Conservation (phyloP, 2,797 vertebrate species). For the Lithobates sylvaticus region DNA sequence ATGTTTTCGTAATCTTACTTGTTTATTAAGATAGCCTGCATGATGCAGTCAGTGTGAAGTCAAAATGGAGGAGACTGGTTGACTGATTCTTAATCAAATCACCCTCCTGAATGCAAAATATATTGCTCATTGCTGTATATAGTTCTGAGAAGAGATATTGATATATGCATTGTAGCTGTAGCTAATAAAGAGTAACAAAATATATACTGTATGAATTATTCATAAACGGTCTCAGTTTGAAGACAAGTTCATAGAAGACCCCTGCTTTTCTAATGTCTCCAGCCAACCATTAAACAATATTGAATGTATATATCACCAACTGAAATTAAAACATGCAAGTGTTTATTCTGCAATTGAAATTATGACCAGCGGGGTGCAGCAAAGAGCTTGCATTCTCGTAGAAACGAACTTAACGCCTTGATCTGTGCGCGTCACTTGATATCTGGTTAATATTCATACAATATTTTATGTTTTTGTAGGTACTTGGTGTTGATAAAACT, state of each 20-base stretch:
- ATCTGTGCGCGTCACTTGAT: constrained; percentile 61
- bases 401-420: constrained; percentile 64
- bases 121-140: neutral
- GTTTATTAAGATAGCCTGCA: no score
- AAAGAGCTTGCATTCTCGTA: constrained; percentile 80
- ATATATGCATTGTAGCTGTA: neutral
- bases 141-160: neutral
- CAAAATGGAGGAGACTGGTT: neutral
- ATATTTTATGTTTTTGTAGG: constrained; percentile 63
- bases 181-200: constrained; percentile 15
- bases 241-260: constrained; percentile 66
- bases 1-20: no score
- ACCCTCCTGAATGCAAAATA: neutral
- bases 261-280: constrained; percentile 73
- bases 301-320: constrained; percentile 66
- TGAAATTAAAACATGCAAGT: constrained; percentile 66
- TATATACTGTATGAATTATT: constrained; percentile 28
- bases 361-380: constrained; percentile 87
- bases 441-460: constrained; percentile 68
- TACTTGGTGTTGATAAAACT: constrained; percentile 56
- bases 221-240: constrained; percentile 6
- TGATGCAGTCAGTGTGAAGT: neutral
- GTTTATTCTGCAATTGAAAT: constrained; percentile 65
- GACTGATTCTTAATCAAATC: neutral
- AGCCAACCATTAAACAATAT: constrained; percentile 71